Evolutionary conservation across 2,113 vertebrate genomes (phyloP).

Genomic region (Chaetodon trifascialis): DNA sequence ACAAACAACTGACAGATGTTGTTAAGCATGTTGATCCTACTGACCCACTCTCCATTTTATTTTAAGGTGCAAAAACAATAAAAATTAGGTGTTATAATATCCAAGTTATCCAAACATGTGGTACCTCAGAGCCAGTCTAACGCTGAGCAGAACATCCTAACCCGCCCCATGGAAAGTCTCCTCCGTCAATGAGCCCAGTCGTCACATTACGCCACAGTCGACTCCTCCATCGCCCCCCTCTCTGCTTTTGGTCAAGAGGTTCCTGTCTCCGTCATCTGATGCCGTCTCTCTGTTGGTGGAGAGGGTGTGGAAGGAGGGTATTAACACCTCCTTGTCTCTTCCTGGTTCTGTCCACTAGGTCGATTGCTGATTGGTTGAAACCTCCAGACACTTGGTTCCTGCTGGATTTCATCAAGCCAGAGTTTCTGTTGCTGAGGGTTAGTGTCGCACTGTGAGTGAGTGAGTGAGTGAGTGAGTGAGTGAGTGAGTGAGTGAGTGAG

Average conservation of each 20-base stretch:
- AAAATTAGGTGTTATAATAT: no score
- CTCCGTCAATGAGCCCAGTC: background rate
- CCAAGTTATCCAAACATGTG: no score
- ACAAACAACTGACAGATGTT: background rate
- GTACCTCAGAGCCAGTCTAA: background rate
- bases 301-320: conserved; percentile 45
- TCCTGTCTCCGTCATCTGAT: conserved; percentile 35
- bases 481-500: background rate
- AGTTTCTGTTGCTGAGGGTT: conserved; percentile 97
- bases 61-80: no score
- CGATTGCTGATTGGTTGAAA: conserved; percentile 97
- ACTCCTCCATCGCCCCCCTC: conserved; percentile 23
- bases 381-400: conserved; percentile 98
- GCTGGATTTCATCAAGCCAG: conserved; percentile 97
- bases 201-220: conserved; percentile 1
- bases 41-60: no score
- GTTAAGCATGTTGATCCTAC: no score
- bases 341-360: conserved; percentile 81
- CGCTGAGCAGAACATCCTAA: conserved; percentile 45
- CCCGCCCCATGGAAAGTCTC: conserved; percentile 21
- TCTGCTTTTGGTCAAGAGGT: conserved; percentile 63
- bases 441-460: conserved; percentile 47
- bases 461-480: conserved; percentile 12
- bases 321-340: conserved; percentile 69
- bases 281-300: conserved; percentile 26